Base-by-base conservation (phyloP, 2,797 vertebrate genomes). In the Chromobotia macracanthus region DNA sequence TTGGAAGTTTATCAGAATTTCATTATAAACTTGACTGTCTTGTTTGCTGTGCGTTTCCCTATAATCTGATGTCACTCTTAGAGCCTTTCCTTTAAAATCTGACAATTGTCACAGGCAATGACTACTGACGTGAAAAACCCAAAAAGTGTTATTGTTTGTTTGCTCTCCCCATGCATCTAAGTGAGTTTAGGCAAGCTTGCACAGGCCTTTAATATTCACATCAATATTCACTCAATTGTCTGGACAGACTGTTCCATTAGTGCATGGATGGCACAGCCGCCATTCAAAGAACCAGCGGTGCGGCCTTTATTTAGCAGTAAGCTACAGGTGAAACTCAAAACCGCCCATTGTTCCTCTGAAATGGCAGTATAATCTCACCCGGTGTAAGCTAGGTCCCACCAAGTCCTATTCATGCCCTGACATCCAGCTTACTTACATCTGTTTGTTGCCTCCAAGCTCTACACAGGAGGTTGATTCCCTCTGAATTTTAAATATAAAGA, bases 351-450 rank as follows among this genome's bases (percentile, higher is more conserved):
- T 92, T 90, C 70, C 82, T 85, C 86, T 90, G 87, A 92, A 92
- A 91, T 87, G 87, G 89, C 82, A 83, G 85, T 83, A 89, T 92
- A 92, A 92, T 93, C 91, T 89, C 88, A 85, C 86, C 83, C 84
- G 56, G 75, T 80, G 83, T 12, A 63, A 88, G 89, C 90, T 90
- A 91, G 72, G 67, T 84, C 80, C 56, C 85, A 84, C 84, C 53
- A 85, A 84, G 88, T 84, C 85, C 86, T 83, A 88, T 91, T 92
- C 90, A 91, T 88, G 83, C 82, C 86, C 86, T 41, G 23, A 85
- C 79, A 80, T 79, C 81, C 80, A 73, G 61, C 83, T 84, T 85
- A 86, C 75, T 77, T 86, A 86, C 82, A 84, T 92, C 82, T 84
- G 72, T 74, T 80, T 84, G 89, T 87, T 87, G 73, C 80, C 85